Percentiles rank a stretch among this genome's conserved stretches.
phyloP scores from a whole-genome alignment of 2,113 vertebrate species.

The Seriola dumerili region DNA sequence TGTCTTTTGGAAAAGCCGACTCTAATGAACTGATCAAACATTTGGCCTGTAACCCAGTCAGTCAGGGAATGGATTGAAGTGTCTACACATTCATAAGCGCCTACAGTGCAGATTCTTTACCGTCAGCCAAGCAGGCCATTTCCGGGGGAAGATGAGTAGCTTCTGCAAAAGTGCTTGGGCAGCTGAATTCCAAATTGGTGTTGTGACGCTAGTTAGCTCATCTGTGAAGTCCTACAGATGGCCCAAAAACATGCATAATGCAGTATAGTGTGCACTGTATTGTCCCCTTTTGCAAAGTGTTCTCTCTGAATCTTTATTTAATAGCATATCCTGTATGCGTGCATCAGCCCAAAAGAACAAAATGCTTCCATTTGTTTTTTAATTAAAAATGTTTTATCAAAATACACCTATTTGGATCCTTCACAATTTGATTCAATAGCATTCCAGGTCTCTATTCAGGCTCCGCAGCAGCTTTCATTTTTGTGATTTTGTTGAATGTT shows the following conservation, averaged over 20 bases:
- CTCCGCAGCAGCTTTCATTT: neutral
- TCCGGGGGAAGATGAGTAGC: slow-evolving; percentile 45
- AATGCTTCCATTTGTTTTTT: neutral
- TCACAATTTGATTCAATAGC: neutral
- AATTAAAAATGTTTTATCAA: neutral
- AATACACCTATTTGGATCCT: neutral
- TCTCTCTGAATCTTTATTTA: neutral
- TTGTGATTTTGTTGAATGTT: neutral
- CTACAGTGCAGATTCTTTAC: slow-evolving; percentile 38
- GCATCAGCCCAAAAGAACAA: neutral
- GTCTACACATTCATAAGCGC: slow-evolving; percentile 31
- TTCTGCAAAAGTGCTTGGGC: slow-evolving; percentile 51
- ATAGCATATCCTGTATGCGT: neutral
- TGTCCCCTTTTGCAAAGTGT: neutral
- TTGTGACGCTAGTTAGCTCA: slow-evolving; percentile 38
- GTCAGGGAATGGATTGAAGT: slow-evolving; percentile 37
- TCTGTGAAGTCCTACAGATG: slow-evolving; percentile 34
- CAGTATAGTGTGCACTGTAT: neutral
- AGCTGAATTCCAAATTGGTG: slow-evolving; percentile 50
- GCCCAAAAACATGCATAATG: slow-evolving; percentile 8
- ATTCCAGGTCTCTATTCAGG: neutral
- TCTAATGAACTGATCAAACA: slow-evolving; percentile 72
- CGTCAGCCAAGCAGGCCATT: slow-evolving; percentile 32
- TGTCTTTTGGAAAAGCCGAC: slow-evolving; percentile 60
- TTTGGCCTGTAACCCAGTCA: slow-evolving; percentile 49